Base-by-base conservation (phyloP, 2,113 vertebrate species). In the Prolemur simus region DNA sequence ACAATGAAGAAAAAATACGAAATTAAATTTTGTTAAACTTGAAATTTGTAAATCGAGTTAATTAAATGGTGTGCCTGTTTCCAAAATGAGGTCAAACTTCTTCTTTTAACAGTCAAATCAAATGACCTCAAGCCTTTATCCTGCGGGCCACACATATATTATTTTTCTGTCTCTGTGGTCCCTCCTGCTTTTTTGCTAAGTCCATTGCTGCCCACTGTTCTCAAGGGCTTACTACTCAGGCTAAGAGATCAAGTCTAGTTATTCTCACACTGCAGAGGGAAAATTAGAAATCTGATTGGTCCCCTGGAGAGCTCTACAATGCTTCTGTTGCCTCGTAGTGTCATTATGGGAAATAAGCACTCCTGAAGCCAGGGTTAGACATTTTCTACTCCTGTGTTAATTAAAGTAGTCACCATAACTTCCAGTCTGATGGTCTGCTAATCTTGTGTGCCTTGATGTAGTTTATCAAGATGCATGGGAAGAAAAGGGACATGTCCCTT, bases 1-100 rank as follows among this genome's bases (percentile, higher is more conserved):
- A 78, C 32, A n/a, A 15, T 88, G 66, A 91, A 68, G 39, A 93
- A 94, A 89, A 96, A 54, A 32, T 42, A 52, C 25, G 58, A 83
- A 74, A 58, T 87, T 54, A 95, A 91, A 94, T 83, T 87, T 94
- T 92, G 60, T 17, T 21, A 14, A 63, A 58, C 18, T 77, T 84
- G n/a, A 80, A 82, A 17, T 54, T 45, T 71, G 87, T 63, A 20
- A 84, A 5, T 76, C 69, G 58, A 87, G 52, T 78, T 86, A 92
- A 81, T 78, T 86, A 94, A 81, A 54, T 6, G 63, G 37, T 0
- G 3, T 91, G 21, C 13, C 23, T 80, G 8, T 91, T 91, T 95
- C 68, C 60, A 87, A 96, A 89, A 47, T 88, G 54, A 94, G 23
- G 6, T 94, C 39, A 54, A 6, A 74, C 25, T 84, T 73, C 25